Base-by-base conservation (phyloP, 2,797 vertebrate genomes). In the Ispidina lecontei region DNA sequence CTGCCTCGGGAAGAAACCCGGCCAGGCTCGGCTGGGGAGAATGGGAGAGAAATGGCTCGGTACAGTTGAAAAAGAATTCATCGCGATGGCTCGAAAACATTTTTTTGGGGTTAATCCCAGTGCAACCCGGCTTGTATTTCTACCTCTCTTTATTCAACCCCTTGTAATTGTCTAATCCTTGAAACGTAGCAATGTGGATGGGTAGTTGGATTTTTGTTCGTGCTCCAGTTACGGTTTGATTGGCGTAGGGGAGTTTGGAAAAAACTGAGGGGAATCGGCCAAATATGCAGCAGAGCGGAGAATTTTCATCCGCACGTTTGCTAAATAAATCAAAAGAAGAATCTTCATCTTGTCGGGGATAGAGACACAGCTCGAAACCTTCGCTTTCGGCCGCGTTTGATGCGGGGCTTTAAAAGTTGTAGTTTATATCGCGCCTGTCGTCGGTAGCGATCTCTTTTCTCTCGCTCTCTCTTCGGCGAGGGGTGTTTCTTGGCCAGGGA, bases 191-290 rank as follows among this genome's bases (percentile, higher is more conserved):
- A 92, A 95, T 96, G 91, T 80, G 74, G 87, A 96, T 69, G 93
- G 92, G 87, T 94, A 96, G 93, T 96, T 97, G 65, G 89, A 94
- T 96, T 97, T 97, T 95, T 96, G 90, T 96, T 90, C 92, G 94
- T 97, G 96, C 84, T 94, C 91, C 94, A 95, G 91, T 89, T 97
- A 91, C 88, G 74, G 95, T 97, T 96, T 97, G 96, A 96, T 96
- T 96, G 96, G 93, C 96, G 89, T 93, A 16, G 81, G 80, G 77
- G 90, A 88, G 83, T 72, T 90, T 93, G 89, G 55, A 59, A 69
- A 94, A 93, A 95, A 93, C 87, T 18, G 79, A 91, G 59, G 55
- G 86, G 86, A 92, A 95, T 96, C 95, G 95, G 91, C 81, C 90
- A 79, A 92, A 95, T 93, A 94, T 56, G 95, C 92, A 74, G 78